Percentiles rank a stretch among this genome's conserved stretches.
phyloP scores from a whole-genome alignment of 1,140 invertebrate genomes.

The Stegodyphus dumicola region DNA sequence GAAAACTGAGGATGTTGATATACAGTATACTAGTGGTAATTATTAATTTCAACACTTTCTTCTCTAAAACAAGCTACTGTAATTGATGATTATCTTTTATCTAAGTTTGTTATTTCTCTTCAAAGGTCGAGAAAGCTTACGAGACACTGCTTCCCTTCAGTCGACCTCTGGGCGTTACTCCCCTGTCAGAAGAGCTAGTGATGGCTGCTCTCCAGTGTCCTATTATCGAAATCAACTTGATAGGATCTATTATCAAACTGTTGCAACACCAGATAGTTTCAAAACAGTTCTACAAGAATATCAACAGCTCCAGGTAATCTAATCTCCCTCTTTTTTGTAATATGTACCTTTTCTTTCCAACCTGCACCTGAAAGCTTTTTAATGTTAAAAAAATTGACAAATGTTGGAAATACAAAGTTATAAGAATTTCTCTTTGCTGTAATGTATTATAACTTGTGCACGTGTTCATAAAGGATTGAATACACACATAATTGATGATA shows the following conservation, averaged over 20 bases:
- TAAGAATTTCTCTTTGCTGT: too few relatives aligned
- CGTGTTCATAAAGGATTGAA: too few relatives aligned
- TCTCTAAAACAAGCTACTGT: neutral
- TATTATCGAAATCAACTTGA: slow-evolving; percentile 71
- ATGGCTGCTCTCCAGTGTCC: slow-evolving; percentile 75
- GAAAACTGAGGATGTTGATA: neutral
- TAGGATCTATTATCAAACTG: slow-evolving; percentile 68
- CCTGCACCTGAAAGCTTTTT: too few relatives aligned
- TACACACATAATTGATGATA: too few relatives aligned
- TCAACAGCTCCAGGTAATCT: slow-evolving; percentile 70
- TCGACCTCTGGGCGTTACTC: slow-evolving; percentile 78
- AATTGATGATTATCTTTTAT: neutral
- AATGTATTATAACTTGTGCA: too few relatives aligned
- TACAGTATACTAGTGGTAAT: neutral
- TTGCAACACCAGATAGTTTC: slow-evolving; percentile 72
- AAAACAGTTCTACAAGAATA: slow-evolving; percentile 71
- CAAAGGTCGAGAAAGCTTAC: slow-evolving; percentile 72
- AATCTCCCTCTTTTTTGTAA: neutral
- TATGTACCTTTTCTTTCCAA: neutral
- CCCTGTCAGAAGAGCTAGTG: slow-evolving; percentile 88
- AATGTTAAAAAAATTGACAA: too few relatives aligned
- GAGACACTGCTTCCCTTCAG: slow-evolving; percentile 71
- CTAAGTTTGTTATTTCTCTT: slow-evolving; percentile 37
- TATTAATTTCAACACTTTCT: neutral
- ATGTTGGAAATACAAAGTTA: too few relatives aligned